Base-by-base conservation (phyloP, 2,797 vertebrate genomes). In the Serranus cabrilla region DNA sequence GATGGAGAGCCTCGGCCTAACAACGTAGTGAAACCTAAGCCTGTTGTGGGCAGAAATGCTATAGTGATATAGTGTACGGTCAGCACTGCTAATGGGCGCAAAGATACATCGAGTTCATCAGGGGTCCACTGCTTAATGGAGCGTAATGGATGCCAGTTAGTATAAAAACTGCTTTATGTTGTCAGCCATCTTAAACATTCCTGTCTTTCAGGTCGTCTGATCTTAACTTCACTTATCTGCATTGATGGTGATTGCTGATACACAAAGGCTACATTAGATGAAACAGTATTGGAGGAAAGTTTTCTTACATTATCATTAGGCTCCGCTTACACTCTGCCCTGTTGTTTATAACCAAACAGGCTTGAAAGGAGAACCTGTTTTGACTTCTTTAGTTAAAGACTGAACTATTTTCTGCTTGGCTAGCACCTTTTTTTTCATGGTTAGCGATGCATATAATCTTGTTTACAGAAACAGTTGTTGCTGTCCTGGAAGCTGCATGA, bases 131-230 rank as follows among this genome's bases (percentile, higher is more conserved):
- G 70, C 71, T 42, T 91, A 94, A 93, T 93, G 91, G 90, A 85
- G 61, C n/a, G 27, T 93, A 93, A 92, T 92, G 90, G 90, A 89
- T 55, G 49, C 34, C 64, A 76, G 77, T 80, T 77, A 65, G 75
- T 80, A 67, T 79, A 73, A 82, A 73, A 87, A 81, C 56, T 55
- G 47, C 62, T 80, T 73, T 70, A 68, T 76, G 76, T 71, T 76
- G 69, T 86, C 78, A 70, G 73, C 54, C 64, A 27, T 87, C 71
- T 73, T 81, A 83, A 82, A 81, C 63, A 51, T 74, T 70, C 37
- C 49, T 31, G 50, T 78, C 74, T 49, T n/a, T 77, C 69, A 71
- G 57, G 49, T 80, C 63, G 27, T 71, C 11, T 0, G 67, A 83
- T 82, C 47, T 57, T 76, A 46, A 62, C 60, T 66, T 70, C 47